Evolutionary conservation across 2,797 vertebrate species (phyloP), one percentile per base, ranked within the genome.

Genomic region (Tenualosa thibaudeaui): DNA sequence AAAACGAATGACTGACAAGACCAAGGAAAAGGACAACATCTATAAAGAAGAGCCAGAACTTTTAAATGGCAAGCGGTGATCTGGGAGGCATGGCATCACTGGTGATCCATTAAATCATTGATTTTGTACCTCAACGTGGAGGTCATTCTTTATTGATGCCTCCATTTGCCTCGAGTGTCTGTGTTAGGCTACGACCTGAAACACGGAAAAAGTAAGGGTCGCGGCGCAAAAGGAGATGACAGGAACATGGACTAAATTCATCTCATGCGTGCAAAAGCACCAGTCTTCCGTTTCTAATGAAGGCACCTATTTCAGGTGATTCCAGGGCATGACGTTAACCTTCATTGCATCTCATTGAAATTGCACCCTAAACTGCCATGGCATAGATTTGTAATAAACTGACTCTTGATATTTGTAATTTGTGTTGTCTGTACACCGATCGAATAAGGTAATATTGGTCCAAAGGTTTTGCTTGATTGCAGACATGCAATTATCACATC

Each of bases 91-190:
- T 56, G 24, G 15, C 37, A 60, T 78, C 71, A 82, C 65, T n/a
- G 19, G 51, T 83, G 65, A 68, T 78, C 71, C 71, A 83, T 87
- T 85, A 85, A 17, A 49, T 56, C 62, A 87, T 49, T 22, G 81
- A 82, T 78, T 46, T 53, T 54, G 5, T 49, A 15, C 68, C 81
- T 58, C 62, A 51, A 81, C 62, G 50, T 71, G 22, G 53, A 56
- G 24, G 82, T 84, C 81, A 82, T 68, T 83, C 85, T 85, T 83
- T 85, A 87, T 83, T 84, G 78, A 82, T 81, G 68, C 37, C 54
- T 88, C 84, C 78, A 84, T 58, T 81, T 82, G 46, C 82, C 65
- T 85, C 81, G 46, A 58, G 83, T 68, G 17, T 54, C 81, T 75
- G 81, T 78, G 31, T 37, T 81, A 88, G 71, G 40, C 37, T 78